A percentile compares a stretch with the other conserved stretches of the same genome.
Conservation (phyloP, 2,888 invertebrate genomes). For the Fragum whitleyi region DNA sequence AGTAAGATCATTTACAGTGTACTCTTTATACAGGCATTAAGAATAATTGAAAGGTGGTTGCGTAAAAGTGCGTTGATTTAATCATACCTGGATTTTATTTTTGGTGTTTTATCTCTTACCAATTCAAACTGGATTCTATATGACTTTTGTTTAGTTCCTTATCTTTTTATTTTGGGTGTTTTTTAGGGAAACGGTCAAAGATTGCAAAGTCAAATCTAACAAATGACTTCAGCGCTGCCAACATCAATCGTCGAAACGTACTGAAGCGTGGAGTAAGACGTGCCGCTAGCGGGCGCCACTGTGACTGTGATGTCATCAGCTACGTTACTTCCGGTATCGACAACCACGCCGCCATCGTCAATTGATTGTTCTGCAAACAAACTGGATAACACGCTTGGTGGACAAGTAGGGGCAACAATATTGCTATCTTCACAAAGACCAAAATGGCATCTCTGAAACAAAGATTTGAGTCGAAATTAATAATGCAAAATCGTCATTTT, state of each 20-base stretch:
- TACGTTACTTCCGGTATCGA: constrained; percentile 13
- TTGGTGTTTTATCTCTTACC: too few relatives aligned
- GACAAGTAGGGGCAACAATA: constrained; percentile 32
- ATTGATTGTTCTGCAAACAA: not conserved
- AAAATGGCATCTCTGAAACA: constrained; percentile 22
- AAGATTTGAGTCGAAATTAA: too few relatives aligned
- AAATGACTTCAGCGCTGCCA: constrained; percentile 17
- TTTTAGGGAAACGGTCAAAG: too few relatives aligned
- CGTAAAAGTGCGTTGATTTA: too few relatives aligned
- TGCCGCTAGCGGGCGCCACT: constrained; percentile 22
- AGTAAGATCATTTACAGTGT: too few relatives aligned
- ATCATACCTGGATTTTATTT: too few relatives aligned
- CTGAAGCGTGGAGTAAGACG: constrained; percentile 21
- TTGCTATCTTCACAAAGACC: constrained; percentile 23
- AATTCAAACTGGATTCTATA: too few relatives aligned
- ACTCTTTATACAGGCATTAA: too few relatives aligned
- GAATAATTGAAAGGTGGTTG: too few relatives aligned
- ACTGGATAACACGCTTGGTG: constrained; percentile 16
- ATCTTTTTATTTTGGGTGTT: too few relatives aligned
- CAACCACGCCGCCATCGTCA: not conserved
- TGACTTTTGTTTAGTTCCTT: too few relatives aligned
- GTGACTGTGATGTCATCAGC: constrained; percentile 4
- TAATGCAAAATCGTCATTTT: too few relatives aligned
- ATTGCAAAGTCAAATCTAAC: not conserved
- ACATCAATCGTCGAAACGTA: not conserved